Conservation (phyloP, 2,888 invertebrate genomes). For the Carpatolechia fugitivella region DNA sequence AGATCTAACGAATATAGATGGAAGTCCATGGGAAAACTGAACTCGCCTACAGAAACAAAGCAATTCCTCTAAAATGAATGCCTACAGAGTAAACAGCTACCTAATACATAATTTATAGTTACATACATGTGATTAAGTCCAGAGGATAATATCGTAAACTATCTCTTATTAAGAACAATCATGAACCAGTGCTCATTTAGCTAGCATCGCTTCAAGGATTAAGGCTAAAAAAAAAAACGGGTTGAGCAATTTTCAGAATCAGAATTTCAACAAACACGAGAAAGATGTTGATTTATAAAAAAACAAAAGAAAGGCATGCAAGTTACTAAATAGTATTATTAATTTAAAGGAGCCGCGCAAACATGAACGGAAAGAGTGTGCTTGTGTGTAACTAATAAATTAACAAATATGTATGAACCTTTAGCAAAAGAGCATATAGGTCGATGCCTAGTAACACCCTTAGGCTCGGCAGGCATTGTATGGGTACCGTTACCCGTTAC, state of each 20-base stretch:
- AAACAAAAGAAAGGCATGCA: no score
- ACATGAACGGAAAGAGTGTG: no score
- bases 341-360: no score
- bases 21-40: background rate
- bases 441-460: slow-evolving; percentile 25
- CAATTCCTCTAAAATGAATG: background rate
- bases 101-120: background rate
- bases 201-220: background rate
- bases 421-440: slow-evolving; percentile 15
- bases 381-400: background rate
- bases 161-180: background rate
- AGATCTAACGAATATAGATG: no score
- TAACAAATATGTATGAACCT: slow-evolving; percentile 1
- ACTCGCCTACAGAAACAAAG: background rate
- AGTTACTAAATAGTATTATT: no score
- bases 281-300: no score
- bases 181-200: background rate
- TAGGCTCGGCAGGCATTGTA: slow-evolving; percentile 35
- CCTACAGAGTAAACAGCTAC: background rate
- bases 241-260: background rate
- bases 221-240: background rate
- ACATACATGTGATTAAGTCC: slow-evolving; percentile 6
- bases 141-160: background rate
- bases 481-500: slow-evolving; percentile 48
- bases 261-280: background rate